Conservation (phyloP, 1,140 invertebrate genomes). For the Glossosoma conforme region DNA sequence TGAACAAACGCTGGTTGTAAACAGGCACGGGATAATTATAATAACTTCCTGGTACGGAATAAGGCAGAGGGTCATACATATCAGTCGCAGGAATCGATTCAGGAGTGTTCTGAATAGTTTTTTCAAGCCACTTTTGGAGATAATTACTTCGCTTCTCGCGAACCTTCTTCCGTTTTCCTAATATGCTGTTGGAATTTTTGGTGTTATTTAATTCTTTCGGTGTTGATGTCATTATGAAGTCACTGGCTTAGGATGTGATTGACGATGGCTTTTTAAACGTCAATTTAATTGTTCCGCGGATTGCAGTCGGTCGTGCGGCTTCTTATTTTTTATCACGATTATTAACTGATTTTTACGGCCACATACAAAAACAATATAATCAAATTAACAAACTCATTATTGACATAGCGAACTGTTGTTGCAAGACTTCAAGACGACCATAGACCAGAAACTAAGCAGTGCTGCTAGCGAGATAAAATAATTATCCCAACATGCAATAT, state of each 20-base stretch:
- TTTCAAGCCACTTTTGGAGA: slow-evolving; percentile 26
- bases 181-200: slow-evolving; percentile 7
- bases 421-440: no score
- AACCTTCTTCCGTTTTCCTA: slow-evolving; percentile 27
- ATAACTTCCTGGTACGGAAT: slow-evolving; percentile 6
- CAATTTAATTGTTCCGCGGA: no score
- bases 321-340: no score
- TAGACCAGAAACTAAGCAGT: no score
- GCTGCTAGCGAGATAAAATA: no score
- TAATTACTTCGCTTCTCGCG: slow-evolving; percentile 17
- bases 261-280: no score
- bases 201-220: slow-evolving; percentile 10
- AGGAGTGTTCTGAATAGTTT: slow-evolving; percentile 10
- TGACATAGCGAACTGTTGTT: no score
- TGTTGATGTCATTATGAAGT: slow-evolving; percentile 2
- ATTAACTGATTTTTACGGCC: no score
- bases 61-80: slow-evolving; percentile 4
- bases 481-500: no score
- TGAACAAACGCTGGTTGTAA: slow-evolving; percentile 20
- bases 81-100: slow-evolving; percentile 9
- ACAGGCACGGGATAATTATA: slow-evolving; percentile 6
- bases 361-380: no score
- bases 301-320: no score
- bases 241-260: neutral
- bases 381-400: no score